phyloP scores from a whole-genome alignment of 2,888 invertebrate genomes.

The Zaprionus lineosus region DNA sequence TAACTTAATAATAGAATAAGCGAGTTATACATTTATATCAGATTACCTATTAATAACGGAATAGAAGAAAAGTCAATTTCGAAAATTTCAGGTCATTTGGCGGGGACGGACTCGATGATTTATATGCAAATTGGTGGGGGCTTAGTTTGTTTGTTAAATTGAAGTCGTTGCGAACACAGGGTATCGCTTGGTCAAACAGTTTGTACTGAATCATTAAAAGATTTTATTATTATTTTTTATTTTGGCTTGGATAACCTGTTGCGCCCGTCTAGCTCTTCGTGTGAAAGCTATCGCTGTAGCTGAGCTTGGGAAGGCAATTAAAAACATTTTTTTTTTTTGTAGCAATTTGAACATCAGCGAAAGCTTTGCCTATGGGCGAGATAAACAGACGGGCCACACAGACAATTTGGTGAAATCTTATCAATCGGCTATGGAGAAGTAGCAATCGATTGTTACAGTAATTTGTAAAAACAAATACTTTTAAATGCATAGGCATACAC shows the following conservation, averaged over 20 bases:
- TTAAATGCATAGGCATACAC: background rate
- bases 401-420: slow-evolving; percentile 63
- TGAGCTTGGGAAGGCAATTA: slow-evolving; percentile 39
- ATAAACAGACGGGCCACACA: slow-evolving; percentile 28
- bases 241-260: slow-evolving; percentile 39
- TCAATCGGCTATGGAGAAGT: slow-evolving; percentile 40
- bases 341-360: slow-evolving; percentile 30
- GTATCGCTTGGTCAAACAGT: background rate
- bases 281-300: slow-evolving; percentile 43
- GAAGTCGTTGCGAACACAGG: background rate
- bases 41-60: too few species aligned
- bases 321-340: slow-evolving; percentile 11
- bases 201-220: background rate
- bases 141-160: background rate
- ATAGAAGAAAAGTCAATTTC: too few species aligned
- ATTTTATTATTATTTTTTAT: background rate
- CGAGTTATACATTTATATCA: too few species aligned
- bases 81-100: too few species aligned
- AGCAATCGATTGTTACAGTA: slow-evolving; percentile 25
- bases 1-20: too few species aligned
- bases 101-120: too few species aligned
- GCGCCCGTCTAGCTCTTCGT: slow-evolving; percentile 15
- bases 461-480: slow-evolving; percentile 13
- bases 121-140: too few species aligned
- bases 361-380: slow-evolving; percentile 58